phyloP scores from a whole-genome alignment of 1,140 invertebrate species.

The Paraescarpia echinospica region DNA sequence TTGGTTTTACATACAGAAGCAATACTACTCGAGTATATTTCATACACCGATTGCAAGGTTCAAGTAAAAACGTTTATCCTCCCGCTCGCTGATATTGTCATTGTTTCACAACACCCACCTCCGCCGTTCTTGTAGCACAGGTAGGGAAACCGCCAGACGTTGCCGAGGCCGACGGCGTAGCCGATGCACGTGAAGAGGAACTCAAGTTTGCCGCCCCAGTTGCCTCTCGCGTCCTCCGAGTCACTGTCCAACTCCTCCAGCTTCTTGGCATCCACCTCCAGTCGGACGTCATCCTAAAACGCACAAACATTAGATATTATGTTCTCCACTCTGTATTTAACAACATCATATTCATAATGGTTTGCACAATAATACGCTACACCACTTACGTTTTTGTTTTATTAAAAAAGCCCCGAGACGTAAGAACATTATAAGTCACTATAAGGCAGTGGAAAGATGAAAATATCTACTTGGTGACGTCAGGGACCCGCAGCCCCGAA shows the following conservation, averaged over 20 bases:
- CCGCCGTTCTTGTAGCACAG: neutral
- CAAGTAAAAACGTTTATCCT: too few relatives aligned
- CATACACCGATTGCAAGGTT: too few relatives aligned
- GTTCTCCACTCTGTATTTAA: neutral
- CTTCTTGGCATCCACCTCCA: neutral
- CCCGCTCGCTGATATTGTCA: neutral
- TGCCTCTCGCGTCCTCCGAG: neutral
- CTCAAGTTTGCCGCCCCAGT: neutral
- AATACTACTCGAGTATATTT: too few relatives aligned
- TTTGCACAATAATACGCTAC: too few relatives aligned
- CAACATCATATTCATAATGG: neutral
- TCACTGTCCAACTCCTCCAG: neutral
- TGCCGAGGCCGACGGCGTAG: neutral
- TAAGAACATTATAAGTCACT: too few relatives aligned
- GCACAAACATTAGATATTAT: neutral
- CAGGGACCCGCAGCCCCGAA: too few relatives aligned
- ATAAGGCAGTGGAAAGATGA: too few relatives aligned
- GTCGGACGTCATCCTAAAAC: neutral
- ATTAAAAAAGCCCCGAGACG: too few relatives aligned
- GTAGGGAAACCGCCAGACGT: neutral
- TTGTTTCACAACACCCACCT: neutral
- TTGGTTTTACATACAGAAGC: too few relatives aligned
- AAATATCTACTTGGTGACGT: too few relatives aligned
- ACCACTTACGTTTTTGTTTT: too few relatives aligned
- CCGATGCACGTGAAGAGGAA: neutral